Evolutionary conservation across 2,113 vertebrate genomes (phyloP), one percentile per base, ranked within the genome.

Genomic region (Uria lomvia): DNA sequence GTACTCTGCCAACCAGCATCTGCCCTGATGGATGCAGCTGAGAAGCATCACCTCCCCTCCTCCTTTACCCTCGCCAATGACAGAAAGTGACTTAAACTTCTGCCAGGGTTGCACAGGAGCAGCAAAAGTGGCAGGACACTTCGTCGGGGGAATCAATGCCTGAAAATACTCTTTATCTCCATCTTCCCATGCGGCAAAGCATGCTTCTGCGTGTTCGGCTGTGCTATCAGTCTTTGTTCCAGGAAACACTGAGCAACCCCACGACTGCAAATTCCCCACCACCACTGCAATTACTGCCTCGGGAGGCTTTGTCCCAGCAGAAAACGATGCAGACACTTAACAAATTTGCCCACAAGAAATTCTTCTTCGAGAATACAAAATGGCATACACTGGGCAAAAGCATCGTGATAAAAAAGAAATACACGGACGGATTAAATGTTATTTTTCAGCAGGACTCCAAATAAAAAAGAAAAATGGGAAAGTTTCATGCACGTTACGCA

Each of bases 241-340:
- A 66, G 52, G 22, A 76, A 75, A 72, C 65, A 40, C 40, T 26
- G 52, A 45, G 21, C 21, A 66, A 29, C 17, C 8, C 29, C 50
- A 8, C 2, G 2, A 42, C 22, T 24, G 30, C 21, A 10, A 79
- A 66, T 53, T 74, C 15, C 11, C 13, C 26, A 1, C 0, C 11
- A 38, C 15, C 50, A 40, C n/a, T 55, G 45, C 52, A 55, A 50
- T 40, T 43, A 15, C 43, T 36, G 50, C 38, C 45, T 55, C 40
- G 12, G 23, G 20, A 75, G 32, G 15, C 20, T 79, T 50, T 26
- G 22, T 12, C 42, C 38, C 29, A 42, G 42, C 23, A 72, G 52
- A 75, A 84, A 55, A 52, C 8, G 10, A 40, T 9, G 11, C 32
- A 82, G 42, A 62, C 21, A 23, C 34, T 36, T 27, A 29, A 50